Conservation (phyloP, 2,797 vertebrate genomes). For the Fratercula arctica region DNA sequence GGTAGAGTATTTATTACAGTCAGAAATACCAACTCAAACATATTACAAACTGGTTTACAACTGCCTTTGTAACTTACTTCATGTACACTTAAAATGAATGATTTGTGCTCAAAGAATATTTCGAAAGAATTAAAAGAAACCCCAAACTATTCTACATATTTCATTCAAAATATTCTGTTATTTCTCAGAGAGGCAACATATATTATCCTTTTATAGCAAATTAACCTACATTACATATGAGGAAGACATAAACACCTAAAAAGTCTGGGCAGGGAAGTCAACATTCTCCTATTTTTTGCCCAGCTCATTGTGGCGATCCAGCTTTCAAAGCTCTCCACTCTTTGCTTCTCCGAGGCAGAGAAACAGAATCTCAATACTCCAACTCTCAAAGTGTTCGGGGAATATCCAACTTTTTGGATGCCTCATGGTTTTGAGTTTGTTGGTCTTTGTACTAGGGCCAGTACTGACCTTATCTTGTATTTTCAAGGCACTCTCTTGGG, state of each 20-base stretch:
- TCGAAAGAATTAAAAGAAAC: neutral
- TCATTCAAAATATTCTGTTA: neutral
- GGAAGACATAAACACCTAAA: neutral
- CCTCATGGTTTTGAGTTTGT: neutral
- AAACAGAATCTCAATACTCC: neutral
- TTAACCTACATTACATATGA: neutral
- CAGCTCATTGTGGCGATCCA: neutral
- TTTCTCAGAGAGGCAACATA: neutral
- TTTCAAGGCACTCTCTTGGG: neutral
- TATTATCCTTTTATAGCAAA: neutral
- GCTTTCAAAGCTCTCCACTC: neutral
- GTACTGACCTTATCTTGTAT: neutral
- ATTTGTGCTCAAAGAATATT: neutral
- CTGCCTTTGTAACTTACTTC: neutral
- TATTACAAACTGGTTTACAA: neutral
- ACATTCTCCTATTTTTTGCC: neutral
- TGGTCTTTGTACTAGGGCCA: neutral
- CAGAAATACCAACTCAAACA: neutral
- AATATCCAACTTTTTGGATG: neutral
- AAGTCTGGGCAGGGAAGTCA: neutral
- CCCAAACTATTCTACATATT: neutral
- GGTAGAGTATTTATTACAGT: neutral
- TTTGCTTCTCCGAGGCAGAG: neutral
- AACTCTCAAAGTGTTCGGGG: neutral
- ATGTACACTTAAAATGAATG: rapidly evolving